Percentiles rank a stretch among this genome's conserved stretches.
Conservation (phyloP, 1,140 invertebrate species). For the Papilio polytes region DNA sequence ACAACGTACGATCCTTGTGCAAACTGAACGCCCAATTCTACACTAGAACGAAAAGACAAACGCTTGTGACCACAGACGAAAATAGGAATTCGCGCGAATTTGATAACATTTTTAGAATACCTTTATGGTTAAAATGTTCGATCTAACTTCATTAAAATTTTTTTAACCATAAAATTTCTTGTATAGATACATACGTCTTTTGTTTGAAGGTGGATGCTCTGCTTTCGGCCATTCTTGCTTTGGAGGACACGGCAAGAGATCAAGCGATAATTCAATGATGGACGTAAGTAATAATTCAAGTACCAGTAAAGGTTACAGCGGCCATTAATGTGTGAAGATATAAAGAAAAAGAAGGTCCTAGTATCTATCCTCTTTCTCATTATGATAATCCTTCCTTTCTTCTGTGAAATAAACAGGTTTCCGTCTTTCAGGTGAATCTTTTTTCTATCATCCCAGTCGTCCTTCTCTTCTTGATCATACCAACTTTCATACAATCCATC, state of each 20-base stretch:
- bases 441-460: too few species aligned
- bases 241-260: constrained; percentile 87
- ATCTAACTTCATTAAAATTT: too few species aligned
- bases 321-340: too few species aligned
- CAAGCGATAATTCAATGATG: constrained; percentile 69
- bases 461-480: too few species aligned
- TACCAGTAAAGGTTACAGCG: too few species aligned
- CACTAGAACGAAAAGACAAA: constrained; percentile 22
- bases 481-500: too few species aligned
- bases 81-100: not conserved
- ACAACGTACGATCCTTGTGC: constrained; percentile 26
- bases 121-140: not conserved
- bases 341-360: too few species aligned
- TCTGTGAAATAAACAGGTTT: too few species aligned
- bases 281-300: constrained; percentile 57
- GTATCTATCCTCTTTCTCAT: too few species aligned
- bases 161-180: constrained; percentile 4
- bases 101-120: not conserved
- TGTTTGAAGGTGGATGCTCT: constrained; percentile 85
- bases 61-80: not conserved
- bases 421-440: too few species aligned
- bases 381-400: too few species aligned
- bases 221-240: constrained; percentile 85
- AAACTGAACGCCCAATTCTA: constrained; percentile 6
- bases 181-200: constrained; percentile 41